phyloP scores from a whole-genome alignment of 2,888 invertebrate genomes.

The Onthophagus sagittarius region DNA sequence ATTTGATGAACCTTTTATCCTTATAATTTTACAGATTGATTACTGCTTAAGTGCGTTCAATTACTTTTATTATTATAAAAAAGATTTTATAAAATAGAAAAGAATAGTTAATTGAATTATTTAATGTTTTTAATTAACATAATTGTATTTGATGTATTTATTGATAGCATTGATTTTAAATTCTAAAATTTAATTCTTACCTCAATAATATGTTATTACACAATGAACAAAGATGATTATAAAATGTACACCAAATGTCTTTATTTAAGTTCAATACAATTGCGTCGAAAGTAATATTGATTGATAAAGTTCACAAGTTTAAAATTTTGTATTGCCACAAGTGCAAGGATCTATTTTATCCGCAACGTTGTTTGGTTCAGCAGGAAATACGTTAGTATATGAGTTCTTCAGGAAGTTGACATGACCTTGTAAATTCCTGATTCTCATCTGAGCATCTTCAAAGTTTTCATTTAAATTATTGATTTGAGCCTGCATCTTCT shows the following conservation, averaged over 20 bases:
- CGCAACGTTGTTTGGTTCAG: constrained; percentile 22
- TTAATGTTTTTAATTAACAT: no score
- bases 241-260: not conserved
- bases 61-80: no score
- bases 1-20: no score
- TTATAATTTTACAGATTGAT: no score
- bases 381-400: constrained; percentile 39
- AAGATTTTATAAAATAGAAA: no score
- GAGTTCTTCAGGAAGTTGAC: constrained; percentile 58
- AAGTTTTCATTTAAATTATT: constrained; percentile 64
- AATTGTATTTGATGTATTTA: no score
- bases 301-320: not conserved
- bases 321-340: constrained; percentile 30
- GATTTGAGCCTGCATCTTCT: constrained; percentile 66
- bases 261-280: not conserved
- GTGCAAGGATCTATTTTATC: constrained; percentile 37
- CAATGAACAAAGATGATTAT: no score
- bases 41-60: no score
- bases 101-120: no score
- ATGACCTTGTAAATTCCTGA: constrained; percentile 61
- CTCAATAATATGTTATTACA: no score
- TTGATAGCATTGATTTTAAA: no score
- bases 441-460: constrained; percentile 62
- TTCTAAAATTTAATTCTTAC: no score
- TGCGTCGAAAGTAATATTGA: not conserved